These are phyloP conservation scores for Cromileptes altivelis DNA, from an alignment of 2,113 vertebrate species.

Conservation along the genomic window DNA sequence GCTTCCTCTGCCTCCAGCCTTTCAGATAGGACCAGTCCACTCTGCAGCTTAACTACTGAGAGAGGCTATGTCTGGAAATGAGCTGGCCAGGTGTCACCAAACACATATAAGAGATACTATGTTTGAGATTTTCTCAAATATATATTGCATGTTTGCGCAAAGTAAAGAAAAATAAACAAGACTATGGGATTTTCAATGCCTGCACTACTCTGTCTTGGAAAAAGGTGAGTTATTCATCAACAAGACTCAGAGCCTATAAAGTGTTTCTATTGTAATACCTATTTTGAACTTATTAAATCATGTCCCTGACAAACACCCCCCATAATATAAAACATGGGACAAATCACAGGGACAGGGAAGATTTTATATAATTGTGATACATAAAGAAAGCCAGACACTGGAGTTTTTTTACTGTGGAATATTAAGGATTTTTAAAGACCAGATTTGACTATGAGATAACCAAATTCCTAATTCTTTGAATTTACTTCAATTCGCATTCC, in stretches of 20 bases:
- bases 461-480: background rate
- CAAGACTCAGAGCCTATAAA: background rate
- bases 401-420: background rate
- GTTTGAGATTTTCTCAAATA: background rate
- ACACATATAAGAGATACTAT: slow-evolving; percentile 14
- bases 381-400: background rate
- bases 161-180: background rate
- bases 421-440: background rate
- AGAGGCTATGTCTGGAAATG: slow-evolving; percentile 41
- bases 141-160: background rate
- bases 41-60: slow-evolving; percentile 40
- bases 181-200: background rate
- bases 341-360: background rate
- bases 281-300: too few species aligned
- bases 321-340: background rate
- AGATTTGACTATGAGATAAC: background rate
- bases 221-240: background rate
- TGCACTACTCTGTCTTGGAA: background rate
- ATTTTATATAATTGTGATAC: background rate
- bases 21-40: slow-evolving; percentile 32
- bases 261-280: too few species aligned
- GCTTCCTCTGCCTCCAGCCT: slow-evolving; percentile 36
- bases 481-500: background rate
- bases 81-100: slow-evolving; percentile 19
- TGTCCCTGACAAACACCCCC: too few species aligned